Conservation (phyloP, 2,113 vertebrate species). For the Pterocles gutturalis region DNA sequence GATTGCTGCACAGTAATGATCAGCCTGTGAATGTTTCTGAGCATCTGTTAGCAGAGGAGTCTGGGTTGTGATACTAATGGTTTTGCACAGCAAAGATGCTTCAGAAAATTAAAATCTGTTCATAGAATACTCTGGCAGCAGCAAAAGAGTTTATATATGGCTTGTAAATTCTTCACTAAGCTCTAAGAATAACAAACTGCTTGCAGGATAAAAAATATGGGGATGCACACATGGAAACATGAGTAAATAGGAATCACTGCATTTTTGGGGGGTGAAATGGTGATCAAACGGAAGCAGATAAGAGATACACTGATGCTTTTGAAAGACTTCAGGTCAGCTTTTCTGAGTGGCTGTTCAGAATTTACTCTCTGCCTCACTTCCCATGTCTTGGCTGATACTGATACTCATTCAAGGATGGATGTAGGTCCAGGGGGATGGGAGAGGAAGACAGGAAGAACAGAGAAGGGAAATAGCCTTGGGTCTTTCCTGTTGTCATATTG, state of each 20-base stretch:
- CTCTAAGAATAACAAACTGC: neutral
- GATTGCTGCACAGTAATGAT: neutral
- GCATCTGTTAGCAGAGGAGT: neutral
- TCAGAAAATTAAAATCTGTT: conserved; percentile 33
- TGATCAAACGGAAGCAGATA: neutral
- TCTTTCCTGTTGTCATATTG: neutral
- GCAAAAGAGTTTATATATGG: neutral
- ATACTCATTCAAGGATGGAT: neutral
- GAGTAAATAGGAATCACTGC: neutral
- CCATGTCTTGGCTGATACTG: neutral
- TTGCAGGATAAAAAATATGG: neutral
- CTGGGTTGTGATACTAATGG: neutral
- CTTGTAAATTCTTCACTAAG: conserved; percentile 6
- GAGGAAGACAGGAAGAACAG: neutral
- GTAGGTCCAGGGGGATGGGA: neutral
- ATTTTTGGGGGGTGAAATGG: neutral
- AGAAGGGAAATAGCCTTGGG: neutral
- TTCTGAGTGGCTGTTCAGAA: neutral
- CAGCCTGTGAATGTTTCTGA: neutral
- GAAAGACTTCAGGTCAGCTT: neutral
- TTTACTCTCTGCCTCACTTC: neutral
- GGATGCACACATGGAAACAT: neutral
- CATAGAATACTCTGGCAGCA: conserved; percentile 16
- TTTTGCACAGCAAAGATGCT: neutral
- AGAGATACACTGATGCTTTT: neutral